Conservation (phyloP, 2,888 invertebrate species). For the Cantharis lateralis region DNA sequence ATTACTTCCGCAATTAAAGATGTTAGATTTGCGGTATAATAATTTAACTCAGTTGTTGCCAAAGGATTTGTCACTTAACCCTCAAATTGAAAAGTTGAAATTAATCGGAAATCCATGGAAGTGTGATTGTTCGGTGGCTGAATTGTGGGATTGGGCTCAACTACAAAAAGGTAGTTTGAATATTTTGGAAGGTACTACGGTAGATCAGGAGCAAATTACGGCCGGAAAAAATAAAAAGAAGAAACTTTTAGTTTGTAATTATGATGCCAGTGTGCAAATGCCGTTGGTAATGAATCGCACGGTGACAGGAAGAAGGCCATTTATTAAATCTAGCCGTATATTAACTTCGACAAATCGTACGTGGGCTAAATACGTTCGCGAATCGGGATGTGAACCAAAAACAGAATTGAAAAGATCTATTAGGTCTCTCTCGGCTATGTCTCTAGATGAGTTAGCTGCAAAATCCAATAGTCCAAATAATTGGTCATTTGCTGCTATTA, state of each 20-base stretch:
- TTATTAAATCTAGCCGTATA: conserved; percentile 63
- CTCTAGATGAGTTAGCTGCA: conserved; percentile 33
- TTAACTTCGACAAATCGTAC: conserved; percentile 66
- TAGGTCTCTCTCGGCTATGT: conserved; percentile 34
- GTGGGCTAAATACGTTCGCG: conserved; percentile 74
- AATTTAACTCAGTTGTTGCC: conserved; percentile 65
- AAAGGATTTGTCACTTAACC: conserved; percentile 61
- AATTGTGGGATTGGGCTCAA: conserved; percentile 76
- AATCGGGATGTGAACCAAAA: conserved; percentile 63
- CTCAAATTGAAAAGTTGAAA: conserved; percentile 64
- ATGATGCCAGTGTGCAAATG: conserved; percentile 63
- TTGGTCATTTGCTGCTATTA: conserved; percentile 53
- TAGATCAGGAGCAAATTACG: conserved; percentile 65
- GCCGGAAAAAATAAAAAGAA: conserved; percentile 69
- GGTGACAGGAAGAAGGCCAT: conserved; percentile 60
- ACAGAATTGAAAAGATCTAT: conserved; percentile 37
- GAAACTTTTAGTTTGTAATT: conserved; percentile 66
- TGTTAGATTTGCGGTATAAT: conserved; percentile 68
- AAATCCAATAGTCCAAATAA: conserved; percentile 41
- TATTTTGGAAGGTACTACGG: conserved; percentile 68
- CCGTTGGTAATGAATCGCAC: conserved; percentile 60
- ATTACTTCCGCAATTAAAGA: conserved; percentile 61
- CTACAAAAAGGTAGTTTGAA: conserved; percentile 67
- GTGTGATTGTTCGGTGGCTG: conserved; percentile 71
- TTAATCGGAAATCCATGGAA: conserved; percentile 71